Percentiles rank a stretch among this genome's conserved stretches.
Evolutionary conservation across 2,797 vertebrate genomes (phyloP).

Genomic region (Acrocephalus scirpaceus): DNA sequence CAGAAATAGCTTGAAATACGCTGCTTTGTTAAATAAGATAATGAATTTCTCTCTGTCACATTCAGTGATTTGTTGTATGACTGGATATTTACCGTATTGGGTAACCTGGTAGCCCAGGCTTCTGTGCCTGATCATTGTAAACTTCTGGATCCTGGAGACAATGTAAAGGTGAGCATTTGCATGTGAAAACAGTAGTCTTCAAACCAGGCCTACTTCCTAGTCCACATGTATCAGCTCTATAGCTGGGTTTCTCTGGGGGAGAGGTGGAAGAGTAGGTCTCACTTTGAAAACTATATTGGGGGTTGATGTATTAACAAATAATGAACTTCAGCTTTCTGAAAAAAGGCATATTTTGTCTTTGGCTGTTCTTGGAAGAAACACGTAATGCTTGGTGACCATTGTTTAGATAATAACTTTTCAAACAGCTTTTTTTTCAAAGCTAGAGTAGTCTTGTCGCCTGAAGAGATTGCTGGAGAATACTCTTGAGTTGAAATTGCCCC

Average conservation of each 20-base stretch:
- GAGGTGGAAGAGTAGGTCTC: neutral
- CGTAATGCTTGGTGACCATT: neutral
- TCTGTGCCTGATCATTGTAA: neutral
- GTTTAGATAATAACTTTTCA: neutral
- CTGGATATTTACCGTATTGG: neutral
- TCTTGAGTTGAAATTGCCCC: neutral
- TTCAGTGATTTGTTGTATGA: neutral
- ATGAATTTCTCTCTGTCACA: neutral
- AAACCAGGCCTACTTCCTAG: neutral
- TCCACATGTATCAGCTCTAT: fast-evolving
- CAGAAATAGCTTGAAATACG: neutral
- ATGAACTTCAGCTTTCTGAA: neutral
- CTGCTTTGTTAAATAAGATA: neutral
- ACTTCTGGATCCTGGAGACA: neutral
- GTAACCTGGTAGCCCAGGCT: neutral
- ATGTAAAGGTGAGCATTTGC: neutral
- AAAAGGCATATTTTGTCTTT: neutral
- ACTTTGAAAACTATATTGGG: neutral
- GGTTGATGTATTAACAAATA: neutral
- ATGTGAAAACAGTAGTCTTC: neutral
- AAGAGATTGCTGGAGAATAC: neutral
- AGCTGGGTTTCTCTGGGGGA: neutral
- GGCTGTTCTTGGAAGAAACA: neutral
- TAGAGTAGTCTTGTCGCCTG: fast-evolving
- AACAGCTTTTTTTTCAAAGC: neutral